Percentiles rank a stretch among this genome's conserved stretches.
phyloP scores from a whole-genome alignment of 2,113 vertebrate species.

The Origma solitaria region DNA sequence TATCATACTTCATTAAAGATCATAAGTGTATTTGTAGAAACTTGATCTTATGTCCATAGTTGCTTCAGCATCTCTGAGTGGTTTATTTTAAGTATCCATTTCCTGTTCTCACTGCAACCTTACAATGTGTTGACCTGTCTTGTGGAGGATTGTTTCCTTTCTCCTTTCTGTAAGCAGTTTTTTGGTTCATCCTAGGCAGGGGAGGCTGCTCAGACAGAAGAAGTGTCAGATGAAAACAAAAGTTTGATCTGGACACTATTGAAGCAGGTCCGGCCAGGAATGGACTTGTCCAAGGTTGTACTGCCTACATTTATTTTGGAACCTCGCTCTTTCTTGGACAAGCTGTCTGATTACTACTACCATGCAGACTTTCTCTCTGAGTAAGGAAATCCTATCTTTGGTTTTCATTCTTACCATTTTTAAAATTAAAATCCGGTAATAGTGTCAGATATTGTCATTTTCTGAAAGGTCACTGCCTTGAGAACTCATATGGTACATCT shows the following conservation, averaged over 20 bases:
- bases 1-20: not conserved
- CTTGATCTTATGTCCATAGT: not conserved
- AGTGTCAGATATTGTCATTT: not conserved
- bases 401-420: not conserved
- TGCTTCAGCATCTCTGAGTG: not conserved
- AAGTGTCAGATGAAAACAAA: conserved; percentile 97
- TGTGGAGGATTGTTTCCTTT: not conserved
- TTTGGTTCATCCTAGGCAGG: conserved; percentile 80
- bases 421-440: not conserved
- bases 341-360: conserved; percentile 98
- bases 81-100: not conserved
- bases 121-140: not conserved
- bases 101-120: not conserved
- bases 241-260: conserved; percentile 97
- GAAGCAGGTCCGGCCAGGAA: conserved; percentile 96
- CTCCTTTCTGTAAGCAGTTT: not conserved
- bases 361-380: conserved; percentile 96
- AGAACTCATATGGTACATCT: not conserved
- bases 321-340: conserved; percentile 94
- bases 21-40: not conserved
- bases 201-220: conserved; percentile 95
- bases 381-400: conserved; percentile 71
- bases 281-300: conserved; percentile 98
- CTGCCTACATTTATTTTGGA: conserved; percentile 98
- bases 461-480: not conserved